Base-by-base conservation (phyloP, 2,797 vertebrate species). In the Poecilia gillii region DNA sequence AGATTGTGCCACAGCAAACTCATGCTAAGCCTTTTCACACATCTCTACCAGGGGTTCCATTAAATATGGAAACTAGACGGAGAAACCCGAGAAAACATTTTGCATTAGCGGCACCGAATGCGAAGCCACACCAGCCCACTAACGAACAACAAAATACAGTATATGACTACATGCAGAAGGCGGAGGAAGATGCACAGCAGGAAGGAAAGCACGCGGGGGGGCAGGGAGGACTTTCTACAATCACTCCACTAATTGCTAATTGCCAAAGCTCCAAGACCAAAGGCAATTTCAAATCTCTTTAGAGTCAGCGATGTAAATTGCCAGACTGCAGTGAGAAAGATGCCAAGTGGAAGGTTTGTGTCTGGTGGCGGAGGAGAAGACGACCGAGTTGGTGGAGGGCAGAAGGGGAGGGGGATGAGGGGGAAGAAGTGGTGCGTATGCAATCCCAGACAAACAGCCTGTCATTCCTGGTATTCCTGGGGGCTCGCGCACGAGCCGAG, bases 401-500 rank as follows among this genome's bases (percentile, higher is more conserved):
- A 77, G 13, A 74, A 68, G 74, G 72, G 53, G 77, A 68, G 41
- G 68, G 77, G 76, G 14, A 72, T n/a, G 55, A 72, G 72, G 49
- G 77, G 75, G 41, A 57, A 66, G 80, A 84, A 81, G 92, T 89
- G 84, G 85, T 83, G 75, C 80, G 86, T 91, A 92, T 92, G 94
- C 92, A 92, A 94, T 94, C 90, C 93, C 92, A 93, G 94, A 95
- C 93, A 96, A 95, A 94, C 95, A 95, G 91, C 92, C 93, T 96
- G 95, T 95, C 95, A 92, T 93, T 93, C 91, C 85, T 64, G 82
- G 90, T 91, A 90, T 93, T 93, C 94, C 94, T 89, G 57, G 76
- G 89, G 92, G 88, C 84, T 85, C 78, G 57, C 85, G 92, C 39
- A n/a, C 74, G 31, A 89, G 90, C 89, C 72, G 86, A 91, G 87